Evolutionary conservation across 2,888 invertebrate species (phyloP).

Genomic region (Zygaena filipendulae): DNA sequence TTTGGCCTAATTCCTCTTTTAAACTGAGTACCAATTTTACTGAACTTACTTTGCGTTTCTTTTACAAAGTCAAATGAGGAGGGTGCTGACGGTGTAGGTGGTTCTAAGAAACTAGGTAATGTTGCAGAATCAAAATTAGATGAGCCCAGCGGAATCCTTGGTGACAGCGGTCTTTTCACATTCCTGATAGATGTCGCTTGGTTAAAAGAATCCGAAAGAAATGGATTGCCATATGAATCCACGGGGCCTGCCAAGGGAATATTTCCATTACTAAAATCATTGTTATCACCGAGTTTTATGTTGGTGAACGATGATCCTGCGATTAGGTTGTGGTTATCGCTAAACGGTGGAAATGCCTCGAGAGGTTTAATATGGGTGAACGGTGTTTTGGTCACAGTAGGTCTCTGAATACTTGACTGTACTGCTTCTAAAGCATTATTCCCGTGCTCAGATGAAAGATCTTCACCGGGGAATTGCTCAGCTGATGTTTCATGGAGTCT

Average conservation of each 20-base stretch:
- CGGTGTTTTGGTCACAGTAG: slow-evolving; percentile 37
- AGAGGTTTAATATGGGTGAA: slow-evolving; percentile 39
- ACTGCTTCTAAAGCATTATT: slow-evolving; percentile 58
- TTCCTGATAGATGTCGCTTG: slow-evolving; percentile 50
- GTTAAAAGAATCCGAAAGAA: slow-evolving; percentile 53
- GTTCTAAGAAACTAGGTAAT: slow-evolving; percentile 57
- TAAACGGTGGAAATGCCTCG: slow-evolving; percentile 37
- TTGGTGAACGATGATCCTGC: slow-evolving; percentile 38
- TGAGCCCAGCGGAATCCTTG: slow-evolving; percentile 27
- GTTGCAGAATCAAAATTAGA: slow-evolving; percentile 38
- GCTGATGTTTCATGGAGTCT: slow-evolving; percentile 58
- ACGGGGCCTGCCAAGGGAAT: slow-evolving; percentile 29
- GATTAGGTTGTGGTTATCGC: slow-evolving; percentile 44
- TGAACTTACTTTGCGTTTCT: slow-evolving; percentile 40
- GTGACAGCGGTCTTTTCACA: slow-evolving; percentile 36
- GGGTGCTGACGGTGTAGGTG: slow-evolving; percentile 49
- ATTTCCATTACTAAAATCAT: slow-evolving; percentile 26
- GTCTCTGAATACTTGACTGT: slow-evolving; percentile 43
- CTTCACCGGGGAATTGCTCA: slow-evolving; percentile 69
- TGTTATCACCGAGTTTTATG: slow-evolving; percentile 35
- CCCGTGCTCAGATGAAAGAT: slow-evolving; percentile 54
- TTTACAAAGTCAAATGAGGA: slow-evolving; percentile 41
- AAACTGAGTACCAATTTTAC: slow-evolving; percentile 36
- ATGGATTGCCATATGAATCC: slow-evolving; percentile 54
- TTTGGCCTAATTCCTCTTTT: slow-evolving; percentile 48